Evolutionary conservation across 1,140 invertebrate species (phyloP), one percentile per base, ranked within the genome.

Genomic region (Drosophila leontia): DNA sequence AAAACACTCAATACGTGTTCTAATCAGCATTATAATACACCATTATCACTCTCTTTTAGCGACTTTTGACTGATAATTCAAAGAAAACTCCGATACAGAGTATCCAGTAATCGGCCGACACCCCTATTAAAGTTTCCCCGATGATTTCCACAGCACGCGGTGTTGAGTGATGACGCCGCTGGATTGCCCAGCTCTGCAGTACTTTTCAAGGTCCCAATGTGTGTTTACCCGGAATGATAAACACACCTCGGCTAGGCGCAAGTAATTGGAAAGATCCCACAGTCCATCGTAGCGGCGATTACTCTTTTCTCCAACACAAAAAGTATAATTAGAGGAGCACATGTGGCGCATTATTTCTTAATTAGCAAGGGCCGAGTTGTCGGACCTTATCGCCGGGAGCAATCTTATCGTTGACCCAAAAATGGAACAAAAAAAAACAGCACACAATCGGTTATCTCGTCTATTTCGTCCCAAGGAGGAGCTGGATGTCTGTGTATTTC

Each of bases 401-500:
- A 70, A 70, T 70, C 67, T 70, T 70, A 70, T 70, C 67, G 19
- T 17, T n/a, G 13, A 67, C 32, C 48, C 47, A 37, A 51, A 60
- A 41, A 13, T 35, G 42, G 35, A 67, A 35, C 42, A 23, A 12
- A 55, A 19, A 19, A 19, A 48, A 42, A 67, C 5, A 37, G 9
- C 44, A 67, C n/a, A 48, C 35, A 47, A 32, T 71, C 15, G 35
- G 37, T 72, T 72, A 68, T 67, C 47, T 69, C 29, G 32, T 62
- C 56, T 39, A 64, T 39, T 41, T 19, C 39, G 39, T 8, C 11
- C 56, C 29, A 23, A 35, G 29, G 12, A 62, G 53, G 50, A 50
- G 29, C 29, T 56, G 51, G 50, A 39, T 57, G 55, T 77, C 74
- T 55, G 44, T 76, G 34, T 75, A 75, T 76, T 67, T 69, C 29